Evolutionary conservation across 2,113 vertebrate species (phyloP).

Genomic region (Sclerurus mexicanus): DNA sequence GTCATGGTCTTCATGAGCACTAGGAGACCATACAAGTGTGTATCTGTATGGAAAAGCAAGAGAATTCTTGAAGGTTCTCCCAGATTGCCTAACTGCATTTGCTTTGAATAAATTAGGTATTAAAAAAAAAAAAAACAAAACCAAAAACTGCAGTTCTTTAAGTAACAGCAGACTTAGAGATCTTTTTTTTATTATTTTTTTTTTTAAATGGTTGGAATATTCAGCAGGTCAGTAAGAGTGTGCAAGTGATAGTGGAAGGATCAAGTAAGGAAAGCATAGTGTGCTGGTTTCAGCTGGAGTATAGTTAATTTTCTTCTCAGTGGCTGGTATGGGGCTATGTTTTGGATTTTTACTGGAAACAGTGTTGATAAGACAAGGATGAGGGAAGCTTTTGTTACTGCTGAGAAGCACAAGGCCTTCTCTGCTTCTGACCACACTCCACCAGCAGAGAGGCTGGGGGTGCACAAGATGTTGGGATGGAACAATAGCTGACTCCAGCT

Average conservation of each 20-base stretch:
- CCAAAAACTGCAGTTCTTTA: background rate
- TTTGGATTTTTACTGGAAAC: background rate
- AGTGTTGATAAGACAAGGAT: too few relatives aligned
- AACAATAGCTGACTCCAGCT: background rate
- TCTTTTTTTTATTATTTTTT: background rate
- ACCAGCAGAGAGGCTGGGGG: fast-evolving
- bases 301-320: background rate
- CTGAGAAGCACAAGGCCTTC: background rate
- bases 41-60: background rate
- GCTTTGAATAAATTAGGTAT: background rate
- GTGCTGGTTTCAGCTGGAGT: background rate
- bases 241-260: background rate
- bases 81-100: background rate
- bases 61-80: background rate
- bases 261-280: background rate
- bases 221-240: background rate
- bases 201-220: background rate
- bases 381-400: background rate
- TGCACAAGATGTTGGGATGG: fast-evolving
- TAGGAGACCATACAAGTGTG: background rate
- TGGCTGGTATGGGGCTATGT: too few relatives aligned
- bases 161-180: background rate
- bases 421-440: background rate
- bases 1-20: background rate
- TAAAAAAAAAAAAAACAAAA: background rate